Percentiles rank a stretch among this genome's conserved stretches.
Conservation (phyloP, 64 coral and sea anemone genomes). For the Stichodactyla mertensii region DNA sequence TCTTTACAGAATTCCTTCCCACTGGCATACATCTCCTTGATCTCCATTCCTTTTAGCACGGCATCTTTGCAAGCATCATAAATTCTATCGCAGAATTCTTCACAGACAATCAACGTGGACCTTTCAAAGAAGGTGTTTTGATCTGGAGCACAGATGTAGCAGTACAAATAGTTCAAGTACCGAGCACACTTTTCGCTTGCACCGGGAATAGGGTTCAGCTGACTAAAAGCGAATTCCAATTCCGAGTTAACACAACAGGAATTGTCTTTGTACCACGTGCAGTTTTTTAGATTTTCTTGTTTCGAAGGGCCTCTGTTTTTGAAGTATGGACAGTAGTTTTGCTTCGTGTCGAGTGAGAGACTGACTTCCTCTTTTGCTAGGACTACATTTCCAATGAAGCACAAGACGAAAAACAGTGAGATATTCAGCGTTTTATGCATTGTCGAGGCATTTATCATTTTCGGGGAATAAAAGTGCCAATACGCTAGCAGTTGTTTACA, state of each 20-base stretch:
- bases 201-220: constrained; percentile 53
- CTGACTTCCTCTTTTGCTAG: background rate
- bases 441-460: background rate
- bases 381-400: background rate
- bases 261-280: constrained; percentile 91
- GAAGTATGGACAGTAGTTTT: constrained; percentile 93
- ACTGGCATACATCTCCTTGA: constrained; percentile 48
- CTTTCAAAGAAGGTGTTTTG: constrained; percentile 79
- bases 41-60: constrained; percentile 46
- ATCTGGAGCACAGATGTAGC: constrained; percentile 94
- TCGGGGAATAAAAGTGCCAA: background rate
- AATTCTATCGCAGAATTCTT: constrained; percentile 78
- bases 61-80: constrained; percentile 71
- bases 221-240: constrained; percentile 56
- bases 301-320: constrained; percentile 80
- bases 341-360: background rate
- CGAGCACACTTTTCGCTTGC: constrained; percentile 49
- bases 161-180: constrained; percentile 84
- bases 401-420: background rate
- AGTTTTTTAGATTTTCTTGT: constrained; percentile 77
- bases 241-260: constrained; percentile 89
- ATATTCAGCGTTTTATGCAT: background rate
- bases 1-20: constrained; percentile 80
- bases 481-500: background rate
- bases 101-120: constrained; percentile 74